A percentile compares a stretch with the other conserved stretches of the same genome.
Conservation (phyloP, 37 sponge, comb jelly and placozoan species). For the Lycopodina hypogea region DNA sequence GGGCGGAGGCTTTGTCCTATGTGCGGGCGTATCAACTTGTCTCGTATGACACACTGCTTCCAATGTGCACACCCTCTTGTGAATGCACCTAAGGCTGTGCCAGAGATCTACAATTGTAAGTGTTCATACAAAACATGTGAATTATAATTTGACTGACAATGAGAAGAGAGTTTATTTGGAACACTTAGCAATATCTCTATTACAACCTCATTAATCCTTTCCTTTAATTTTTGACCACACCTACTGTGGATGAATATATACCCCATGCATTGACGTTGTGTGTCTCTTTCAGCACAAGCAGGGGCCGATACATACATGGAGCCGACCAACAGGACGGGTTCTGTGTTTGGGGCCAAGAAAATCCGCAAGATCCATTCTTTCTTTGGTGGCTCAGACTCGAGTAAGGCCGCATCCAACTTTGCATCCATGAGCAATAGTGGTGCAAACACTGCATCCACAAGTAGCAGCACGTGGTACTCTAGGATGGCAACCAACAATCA, state of each 20-base stretch:
- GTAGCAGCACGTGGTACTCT: too few species aligned
- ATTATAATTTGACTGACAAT: too few species aligned
- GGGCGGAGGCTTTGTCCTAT: slow-evolving; percentile 34
- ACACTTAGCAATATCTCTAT: not conserved
- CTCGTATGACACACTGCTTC: slow-evolving; percentile 34
- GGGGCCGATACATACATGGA: not conserved
- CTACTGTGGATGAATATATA: too few species aligned
- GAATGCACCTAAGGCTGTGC: slow-evolving; percentile 51
- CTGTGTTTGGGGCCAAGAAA: slow-evolving; percentile 39
- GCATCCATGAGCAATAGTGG: too few species aligned
- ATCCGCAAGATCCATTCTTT: slow-evolving; percentile 2
- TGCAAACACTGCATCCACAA: too few species aligned
- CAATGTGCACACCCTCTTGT: slow-evolving; percentile 38
- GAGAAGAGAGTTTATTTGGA: not conserved
- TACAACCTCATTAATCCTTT: too few species aligned
- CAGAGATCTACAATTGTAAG: slow-evolving; percentile 15
- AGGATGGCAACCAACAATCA: too few species aligned
- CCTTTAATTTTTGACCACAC: too few species aligned
- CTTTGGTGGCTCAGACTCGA: not conserved
- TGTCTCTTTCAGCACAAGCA: too few species aligned
- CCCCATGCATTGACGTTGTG: too few species aligned
- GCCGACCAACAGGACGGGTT: slow-evolving; percentile 1
- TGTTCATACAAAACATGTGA: too few species aligned
- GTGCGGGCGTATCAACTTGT: slow-evolving; percentile 55
- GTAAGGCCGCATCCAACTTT: too few species aligned